These are phyloP conservation scores for Lamprotornis superbus DNA, from an alignment of 2,113 vertebrate species.

Conservation along the genomic window DNA sequence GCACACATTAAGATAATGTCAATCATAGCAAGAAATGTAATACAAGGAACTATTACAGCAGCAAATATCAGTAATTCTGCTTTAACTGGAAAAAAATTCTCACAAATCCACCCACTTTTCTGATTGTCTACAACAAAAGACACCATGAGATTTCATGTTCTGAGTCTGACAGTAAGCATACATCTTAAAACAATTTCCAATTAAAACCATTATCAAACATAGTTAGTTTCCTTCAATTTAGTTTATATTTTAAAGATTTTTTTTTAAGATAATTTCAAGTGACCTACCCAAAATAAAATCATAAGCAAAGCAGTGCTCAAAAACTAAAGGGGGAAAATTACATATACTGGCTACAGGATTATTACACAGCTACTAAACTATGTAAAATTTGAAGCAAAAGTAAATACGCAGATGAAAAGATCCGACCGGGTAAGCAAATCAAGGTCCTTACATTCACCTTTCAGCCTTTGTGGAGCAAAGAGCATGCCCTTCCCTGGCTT, in stretches of 20 bases:
- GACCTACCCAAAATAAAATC: background rate
- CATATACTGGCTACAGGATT: background rate
- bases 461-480: background rate
- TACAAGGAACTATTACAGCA: background rate
- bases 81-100: background rate
- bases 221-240: background rate
- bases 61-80: background rate
- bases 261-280: background rate
- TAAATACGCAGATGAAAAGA: background rate
- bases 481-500: background rate
- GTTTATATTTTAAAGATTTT: background rate
- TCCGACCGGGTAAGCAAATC: background rate
- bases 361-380: background rate
- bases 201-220: background rate
- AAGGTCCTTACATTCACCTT: background rate
- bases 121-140: background rate
- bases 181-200: background rate
- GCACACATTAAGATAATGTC: background rate
- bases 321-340: background rate
- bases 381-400: background rate
- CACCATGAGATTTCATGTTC: background rate
- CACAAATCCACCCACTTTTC: background rate
- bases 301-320: background rate
- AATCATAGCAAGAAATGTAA: background rate
- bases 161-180: background rate